Evolutionary conservation across 2,113 vertebrate species (phyloP).

Genomic region (Odobenus rosmarus): DNA sequence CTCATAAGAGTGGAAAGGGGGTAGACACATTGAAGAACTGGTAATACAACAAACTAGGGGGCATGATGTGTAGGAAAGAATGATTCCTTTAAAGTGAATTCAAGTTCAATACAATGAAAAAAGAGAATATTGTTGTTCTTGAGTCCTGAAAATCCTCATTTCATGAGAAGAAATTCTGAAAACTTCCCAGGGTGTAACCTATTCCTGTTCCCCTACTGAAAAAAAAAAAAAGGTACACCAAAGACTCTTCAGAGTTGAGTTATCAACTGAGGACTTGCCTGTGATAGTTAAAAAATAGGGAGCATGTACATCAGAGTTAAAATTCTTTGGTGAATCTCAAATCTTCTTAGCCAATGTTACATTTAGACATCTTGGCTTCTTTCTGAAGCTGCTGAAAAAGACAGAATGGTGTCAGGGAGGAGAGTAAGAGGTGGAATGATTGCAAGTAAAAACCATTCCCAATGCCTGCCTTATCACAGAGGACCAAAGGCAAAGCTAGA

Average conservation of each 20-base stretch:
- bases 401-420: not conserved
- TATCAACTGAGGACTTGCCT: not conserved
- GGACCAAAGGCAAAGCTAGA: conserved; percentile 1
- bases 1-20: not conserved
- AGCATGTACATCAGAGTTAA: not conserved
- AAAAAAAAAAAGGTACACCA: not conserved
- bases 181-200: not conserved
- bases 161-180: not conserved
- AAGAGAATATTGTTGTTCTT: not conserved
- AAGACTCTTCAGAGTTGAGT: conserved; percentile 1
- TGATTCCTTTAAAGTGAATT: conserved; percentile 9
- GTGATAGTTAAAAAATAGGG: not conserved
- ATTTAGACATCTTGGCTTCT: conserved; percentile 22
- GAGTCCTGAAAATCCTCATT: conserved; percentile 13
- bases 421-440: not conserved
- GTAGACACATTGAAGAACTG: not conserved
- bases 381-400: conserved; percentile 12
- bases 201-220: not conserved
- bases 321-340: not conserved
- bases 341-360: not conserved
- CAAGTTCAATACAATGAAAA: not conserved
- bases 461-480: not conserved
- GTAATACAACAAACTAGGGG: not conserved
- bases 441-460: not conserved
- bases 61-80: not conserved